These are phyloP conservation scores for Hydrochoerus hydrochaeris DNA, from an alignment of 2,113 vertebrate species.

Conservation along the genomic window DNA sequence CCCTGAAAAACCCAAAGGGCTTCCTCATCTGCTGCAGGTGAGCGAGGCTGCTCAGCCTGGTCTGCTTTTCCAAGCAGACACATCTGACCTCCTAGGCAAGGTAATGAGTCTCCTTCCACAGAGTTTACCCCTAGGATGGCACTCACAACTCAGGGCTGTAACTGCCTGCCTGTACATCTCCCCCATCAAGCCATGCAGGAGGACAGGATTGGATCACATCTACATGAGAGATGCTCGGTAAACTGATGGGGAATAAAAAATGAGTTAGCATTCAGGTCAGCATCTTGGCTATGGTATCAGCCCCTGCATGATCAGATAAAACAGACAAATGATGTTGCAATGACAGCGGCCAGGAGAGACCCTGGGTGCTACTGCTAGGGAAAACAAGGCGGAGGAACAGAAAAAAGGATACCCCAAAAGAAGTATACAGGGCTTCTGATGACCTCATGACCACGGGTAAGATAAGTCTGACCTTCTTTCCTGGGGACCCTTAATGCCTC, in stretches of 20 bases:
- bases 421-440: not conserved
- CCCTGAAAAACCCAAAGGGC: not conserved
- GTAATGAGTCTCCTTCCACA: not conserved
- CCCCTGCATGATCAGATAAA: not conserved
- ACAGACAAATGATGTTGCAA: not conserved
- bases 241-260: not conserved
- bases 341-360: not conserved
- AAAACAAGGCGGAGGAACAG: not conserved
- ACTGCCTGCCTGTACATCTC: not conserved
- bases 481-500: not conserved
- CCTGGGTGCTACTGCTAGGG: not conserved
- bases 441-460: not conserved
- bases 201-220: not conserved
- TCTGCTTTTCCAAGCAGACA: not conserved
- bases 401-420: not conserved
- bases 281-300: not conserved
- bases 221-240: not conserved
- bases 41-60: not conserved
- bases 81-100: not conserved
- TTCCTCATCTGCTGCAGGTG: not conserved
- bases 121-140: accelerated
- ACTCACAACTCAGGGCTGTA: not conserved
- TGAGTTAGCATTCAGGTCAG: not conserved
- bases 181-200: not conserved
- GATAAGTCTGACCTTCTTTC: not conserved